Base-by-base conservation (phyloP, 2,888 invertebrate genomes). In the Athalia rosae region DNA sequence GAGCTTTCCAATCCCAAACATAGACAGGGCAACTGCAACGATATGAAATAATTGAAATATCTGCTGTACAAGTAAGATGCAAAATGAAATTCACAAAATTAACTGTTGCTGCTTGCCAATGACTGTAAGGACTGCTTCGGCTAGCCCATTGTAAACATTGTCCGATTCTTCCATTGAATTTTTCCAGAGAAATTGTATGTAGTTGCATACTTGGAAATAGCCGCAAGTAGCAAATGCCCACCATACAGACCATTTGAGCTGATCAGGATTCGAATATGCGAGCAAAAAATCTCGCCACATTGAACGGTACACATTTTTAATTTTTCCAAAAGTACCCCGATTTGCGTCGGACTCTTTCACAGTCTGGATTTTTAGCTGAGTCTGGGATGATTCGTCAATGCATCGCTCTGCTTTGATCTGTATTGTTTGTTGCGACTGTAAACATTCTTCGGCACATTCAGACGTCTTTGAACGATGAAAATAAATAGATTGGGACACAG, bases 101-200 rank as follows among this genome's bases (percentile, higher is more conserved):
- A n/a, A n/a, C n/a, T n/a, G n/a, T n/a, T n/a, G 28, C 7, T 9
- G 3, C 84, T 86, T 83, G 90, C 91, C 89, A 78, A 91, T 86
- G 50, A 91, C 83, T 8, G 91, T 90, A 79, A 89, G 90, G 0
- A 92, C 84, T 0, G 97, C 96, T 89, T 98, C 98, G 0, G 97
- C 95, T 6, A 94, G 94, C 0, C 97, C 98, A 87, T 97, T 97
- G 82, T 93, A 93, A 64, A 89, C 87, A 77, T 88, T 88, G 66
- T 91, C 89, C 15, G 91, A 84, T 45, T 92, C 85, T 9, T 90
- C 89, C 79, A 93, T 93, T 79, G 95, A 93, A 74, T 93, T 92
- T 81, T 93, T 93, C 97, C 97, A 98, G 59, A 98, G 90, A 5
- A 96, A 92, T 89, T 98, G 98, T 82, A 95, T 92, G 88, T 97